Evolutionary conservation across 2,797 vertebrate species (phyloP), one percentile per base, ranked within the genome.

Genomic region (Otolemur crassicaudatus): DNA sequence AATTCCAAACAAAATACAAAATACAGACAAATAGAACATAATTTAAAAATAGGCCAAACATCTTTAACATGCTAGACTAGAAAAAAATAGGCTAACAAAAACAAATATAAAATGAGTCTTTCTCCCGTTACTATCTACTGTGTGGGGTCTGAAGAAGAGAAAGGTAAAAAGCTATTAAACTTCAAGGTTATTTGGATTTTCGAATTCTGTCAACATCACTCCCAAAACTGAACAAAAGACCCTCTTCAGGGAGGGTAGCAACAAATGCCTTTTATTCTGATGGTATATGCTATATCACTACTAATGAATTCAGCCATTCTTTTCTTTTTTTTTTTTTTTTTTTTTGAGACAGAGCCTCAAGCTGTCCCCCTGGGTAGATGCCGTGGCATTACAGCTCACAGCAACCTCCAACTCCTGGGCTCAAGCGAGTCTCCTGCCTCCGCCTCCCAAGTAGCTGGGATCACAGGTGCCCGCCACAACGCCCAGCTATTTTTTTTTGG

Each of bases 1-100:
- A 56, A 81, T 79, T 84, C 31, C 19, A 65, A 94, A 91, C 88
- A 65, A 93, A 91, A 95, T 61, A 85, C 2, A 94, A 61, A 37
- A 43, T 34, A 53, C 23, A 91, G 14, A 94, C 0, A 83, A 27
- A 82, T 23, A 69, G 9, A 90, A 75, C 10, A 65, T 17, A 91
- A 94, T 84, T 79, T 1, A 9, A 82, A 91, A 82, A 73, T 8
- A 80, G 49, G 34, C 1, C 69, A 95, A 86, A 43, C 10, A 7
- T 37, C 34, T 92, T 73, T 76, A 91, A 14, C 13, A 37, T 80
- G 81, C 19, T 40, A 83, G 22, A 70, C 7, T 67, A 70, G 49
- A 37, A 82, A 77, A 86, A 93, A 53, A 80, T 29, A 13, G 80
- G 34, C 46, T 89, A 87, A 89, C 31, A 63, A 67, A 70, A 80